Evolutionary conservation across 1,140 invertebrate species (phyloP).

Genomic region (Temnothorax nylanderi): DNA sequence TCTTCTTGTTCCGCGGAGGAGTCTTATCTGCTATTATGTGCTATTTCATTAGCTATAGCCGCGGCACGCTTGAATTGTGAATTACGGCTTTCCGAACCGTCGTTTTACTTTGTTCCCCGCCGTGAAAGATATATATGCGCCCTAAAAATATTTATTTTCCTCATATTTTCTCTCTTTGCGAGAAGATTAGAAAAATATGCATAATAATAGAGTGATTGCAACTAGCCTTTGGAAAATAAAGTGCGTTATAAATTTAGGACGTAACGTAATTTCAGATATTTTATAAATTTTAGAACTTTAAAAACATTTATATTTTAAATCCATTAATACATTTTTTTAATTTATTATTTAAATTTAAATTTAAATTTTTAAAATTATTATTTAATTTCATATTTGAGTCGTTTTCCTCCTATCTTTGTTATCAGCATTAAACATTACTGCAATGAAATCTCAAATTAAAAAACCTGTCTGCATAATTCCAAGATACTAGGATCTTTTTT

Average conservation of each 20-base stretch:
- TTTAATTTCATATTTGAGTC: not conserved
- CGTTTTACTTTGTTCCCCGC: slow-evolving; percentile 10
- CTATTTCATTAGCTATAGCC: slow-evolving; percentile 56
- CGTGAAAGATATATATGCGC: not conserved
- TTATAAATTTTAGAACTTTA: not conserved
- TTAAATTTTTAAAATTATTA: no score
- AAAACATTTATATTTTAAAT: not conserved
- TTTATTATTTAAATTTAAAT: not conserved
- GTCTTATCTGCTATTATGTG: slow-evolving; percentile 66
- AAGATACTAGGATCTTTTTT: not conserved
- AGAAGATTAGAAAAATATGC: slow-evolving; percentile 23
- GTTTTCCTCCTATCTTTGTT: not conserved
- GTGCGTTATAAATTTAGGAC: not conserved
- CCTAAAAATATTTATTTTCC: slow-evolving; percentile 40
- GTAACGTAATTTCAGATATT: not conserved
- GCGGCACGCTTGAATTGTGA: slow-evolving; percentile 49
- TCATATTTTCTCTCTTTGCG: slow-evolving; percentile 13
- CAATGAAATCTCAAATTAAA: not conserved
- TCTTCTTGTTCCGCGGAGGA: slow-evolving; percentile 54
- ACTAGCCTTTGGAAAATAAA: not conserved
- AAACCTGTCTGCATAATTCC: not conserved
- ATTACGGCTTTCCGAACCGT: slow-evolving; percentile 33
- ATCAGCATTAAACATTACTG: not conserved
- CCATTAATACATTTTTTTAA: not conserved
- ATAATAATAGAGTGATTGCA: slow-evolving; percentile 9